Evolutionary conservation across 37 sponge, comb jelly and placozoan species (phyloP), one percentile per base, ranked within the genome.

Genomic region (Aplysina aerophoba): DNA sequence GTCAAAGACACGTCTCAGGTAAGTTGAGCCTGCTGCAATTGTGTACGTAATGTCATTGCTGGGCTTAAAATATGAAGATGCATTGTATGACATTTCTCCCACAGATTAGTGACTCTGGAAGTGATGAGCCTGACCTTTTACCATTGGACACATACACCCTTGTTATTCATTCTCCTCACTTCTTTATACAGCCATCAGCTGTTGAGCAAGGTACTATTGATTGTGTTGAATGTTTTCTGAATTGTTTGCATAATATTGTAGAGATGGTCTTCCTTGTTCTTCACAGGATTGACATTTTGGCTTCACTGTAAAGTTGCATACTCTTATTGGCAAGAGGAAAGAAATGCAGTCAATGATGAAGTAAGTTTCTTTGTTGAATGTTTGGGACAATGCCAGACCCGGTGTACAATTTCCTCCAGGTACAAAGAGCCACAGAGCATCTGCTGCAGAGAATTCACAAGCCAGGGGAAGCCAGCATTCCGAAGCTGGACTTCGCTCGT

Each of bases 231-330:
- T 30, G n/a, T n/a, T n/a, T n/a, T n/a, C n/a, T 84, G 44, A 39
- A 27, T 63, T 81, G 4, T 81, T 12, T 28, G 17, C 39, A 57
- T 59, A 16, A 55, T 28, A 8, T 21, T 0, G 28, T 30, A 84
- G 36, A 21, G 55, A 40, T 36, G 57, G 80, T 3, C 22, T 40
- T 39, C 3, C 19, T 71, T n/a, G 36, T 79, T 0, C 44, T 79
- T 25, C 69, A 34, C 62, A 93, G 94, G 87, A 12, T 85, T 94
- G 34, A 84, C 90, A 14, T 91, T 94, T 57, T 94, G 91, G 91
- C 66, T 94, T 15, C 84, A 94, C 81, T 94, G 91, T 60, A 91
- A 94, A 73, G 87, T 89, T 83, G 94, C 88, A 1, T 94, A 94
- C 75, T 79, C 58, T 56, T 89, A 88, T 80, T 94, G 94, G 94